Base-by-base conservation (phyloP, 1,140 invertebrate genomes). In the Achroia grisella region DNA sequence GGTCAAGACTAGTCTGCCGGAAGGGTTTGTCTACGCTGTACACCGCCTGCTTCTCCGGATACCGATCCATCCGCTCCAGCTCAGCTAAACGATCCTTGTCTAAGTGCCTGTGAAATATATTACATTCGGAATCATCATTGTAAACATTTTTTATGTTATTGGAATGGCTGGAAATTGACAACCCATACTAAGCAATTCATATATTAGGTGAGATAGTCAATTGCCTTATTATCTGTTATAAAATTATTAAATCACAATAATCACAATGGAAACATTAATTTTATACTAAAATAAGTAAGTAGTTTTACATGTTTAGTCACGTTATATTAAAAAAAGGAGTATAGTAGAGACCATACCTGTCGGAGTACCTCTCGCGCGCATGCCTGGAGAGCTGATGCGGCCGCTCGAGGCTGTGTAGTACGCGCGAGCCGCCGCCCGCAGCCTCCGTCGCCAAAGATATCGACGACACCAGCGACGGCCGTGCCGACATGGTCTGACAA, bases 1-100 rank as follows among this genome's bases (percentile, higher is more conserved):
- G 55, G 45, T 87, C 85, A 12, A 87, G 66, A 33, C 85, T 87
- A 11, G 83, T 81, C 49, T 87, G 83, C 12, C 83, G 47, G 54
- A 86, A 86, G 0, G 80, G 80, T 40, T 87, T 87, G 53, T 87
- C 85, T 40, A 83, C 80, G 40, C 82, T 86, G 47, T 87, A 87
- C 43, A 84, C 78, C 0, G 85, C 85, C 34, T 86, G 85, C 52
- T 86, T 87, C 50, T 87, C 85, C 0, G 77, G 72, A 32, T 84
- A 86, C 10, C 85, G 68, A 41, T 87, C 83, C 53, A 86, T 71
- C 4, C 85, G 77, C 29, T 87, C 85, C 15, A 86, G 39, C 42
- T 87, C 85, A 8, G 77, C 75, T 48, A 86, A 44, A 12, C 83
- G 71, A 41, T 87, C 85, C 32, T 87, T 87, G 44, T 86, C 83